Evolutionary conservation across 2,888 invertebrate species (phyloP).

Genomic region (Apotomis betuletana): DNA sequence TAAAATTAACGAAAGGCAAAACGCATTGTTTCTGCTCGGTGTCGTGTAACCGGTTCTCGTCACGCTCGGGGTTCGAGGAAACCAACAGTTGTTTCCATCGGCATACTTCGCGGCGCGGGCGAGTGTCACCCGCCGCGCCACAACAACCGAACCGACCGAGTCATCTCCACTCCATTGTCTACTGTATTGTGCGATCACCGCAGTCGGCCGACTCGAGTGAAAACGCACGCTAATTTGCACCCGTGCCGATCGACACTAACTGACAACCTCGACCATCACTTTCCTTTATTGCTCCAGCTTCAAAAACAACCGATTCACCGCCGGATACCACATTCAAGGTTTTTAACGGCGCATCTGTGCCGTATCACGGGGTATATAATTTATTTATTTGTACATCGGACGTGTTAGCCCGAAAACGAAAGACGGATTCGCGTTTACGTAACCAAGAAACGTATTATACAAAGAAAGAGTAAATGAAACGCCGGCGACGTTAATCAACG

Average conservation of each 20-base stretch:
- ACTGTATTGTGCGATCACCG: slow-evolving; percentile 54
- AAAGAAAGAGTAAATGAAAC: slow-evolving; percentile 76
- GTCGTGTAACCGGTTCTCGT: slow-evolving; percentile 75
- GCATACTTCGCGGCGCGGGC: slow-evolving; percentile 72
- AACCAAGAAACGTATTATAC: slow-evolving; percentile 62
- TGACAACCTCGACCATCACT: slow-evolving; percentile 55
- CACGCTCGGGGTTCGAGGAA: slow-evolving; percentile 76
- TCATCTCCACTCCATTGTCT: slow-evolving; percentile 62
- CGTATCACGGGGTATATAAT: slow-evolving; percentile 66
- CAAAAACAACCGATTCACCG: slow-evolving; percentile 50
- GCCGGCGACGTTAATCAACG: slow-evolving; percentile 79
- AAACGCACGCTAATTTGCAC: slow-evolving; percentile 59
- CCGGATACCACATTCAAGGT: slow-evolving; percentile 60
- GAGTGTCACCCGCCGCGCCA: slow-evolving; percentile 53
- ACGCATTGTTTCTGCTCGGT: slow-evolving; percentile 74
- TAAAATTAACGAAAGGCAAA: slow-evolving; percentile 72
- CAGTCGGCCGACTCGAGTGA: slow-evolving; percentile 55
- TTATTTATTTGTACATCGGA: slow-evolving; percentile 72
- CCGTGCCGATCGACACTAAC: slow-evolving; percentile 52
- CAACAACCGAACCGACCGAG: slow-evolving; percentile 54
- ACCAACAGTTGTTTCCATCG: slow-evolving; percentile 77
- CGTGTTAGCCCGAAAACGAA: slow-evolving; percentile 69
- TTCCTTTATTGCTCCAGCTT: slow-evolving; percentile 61
- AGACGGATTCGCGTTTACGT: slow-evolving; percentile 70
- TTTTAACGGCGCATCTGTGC: slow-evolving; percentile 61